Base-by-base conservation (phyloP, 1,140 invertebrate genomes). In the Globodera rostochiensis region DNA sequence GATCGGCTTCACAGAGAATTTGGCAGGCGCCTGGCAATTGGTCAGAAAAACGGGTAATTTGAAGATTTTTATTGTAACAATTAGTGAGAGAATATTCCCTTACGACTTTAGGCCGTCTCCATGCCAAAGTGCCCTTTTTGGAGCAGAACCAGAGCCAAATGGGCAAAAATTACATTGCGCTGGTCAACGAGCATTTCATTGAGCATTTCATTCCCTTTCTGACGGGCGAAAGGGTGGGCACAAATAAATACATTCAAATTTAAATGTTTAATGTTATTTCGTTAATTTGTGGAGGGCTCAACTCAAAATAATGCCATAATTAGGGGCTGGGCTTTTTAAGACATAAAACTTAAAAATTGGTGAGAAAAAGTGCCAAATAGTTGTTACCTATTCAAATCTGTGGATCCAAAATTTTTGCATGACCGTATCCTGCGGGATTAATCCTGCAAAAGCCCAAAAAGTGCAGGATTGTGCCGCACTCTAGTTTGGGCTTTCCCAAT, bases 1-100 rank as follows among this genome's bases (percentile, higher is more conserved):
- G 88, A 73, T 88, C n/a, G 87, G 88, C 8, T 88, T 86, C 57
- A 85, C 87, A 25, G 87, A 88, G 77, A 88, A 88, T 82, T 71
- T 88, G 19, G 81, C 83, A 4, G 87, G 87, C 1, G 87, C 87
- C 4, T 88, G 87, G 87, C 87, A 88, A 79, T 70, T 88, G 71
- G 82, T 86, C 45, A 73, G 87, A 77, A 88, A 88, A 82, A 88
- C 87, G 45, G 87, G 77, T 69, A 45, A 53, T 8, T 7, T 19
- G 25, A 25, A 0, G 6, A 73, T n/a, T 73, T 73, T 47, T 3
- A 47, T 73, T 73, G 79, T 25, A 15, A 71, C 19, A 79, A 46
- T n/a, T 15, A 19, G 47, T 9, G 57, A 21, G 11, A 25, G 47
- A 57, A 77, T n/a, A n/a, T 15, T 21, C 19, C 69, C 25, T 69